Evolutionary conservation across 1,140 invertebrate species (phyloP), one percentile per base, ranked within the genome.

Genomic region (Meloidogyne hapla): DNA sequence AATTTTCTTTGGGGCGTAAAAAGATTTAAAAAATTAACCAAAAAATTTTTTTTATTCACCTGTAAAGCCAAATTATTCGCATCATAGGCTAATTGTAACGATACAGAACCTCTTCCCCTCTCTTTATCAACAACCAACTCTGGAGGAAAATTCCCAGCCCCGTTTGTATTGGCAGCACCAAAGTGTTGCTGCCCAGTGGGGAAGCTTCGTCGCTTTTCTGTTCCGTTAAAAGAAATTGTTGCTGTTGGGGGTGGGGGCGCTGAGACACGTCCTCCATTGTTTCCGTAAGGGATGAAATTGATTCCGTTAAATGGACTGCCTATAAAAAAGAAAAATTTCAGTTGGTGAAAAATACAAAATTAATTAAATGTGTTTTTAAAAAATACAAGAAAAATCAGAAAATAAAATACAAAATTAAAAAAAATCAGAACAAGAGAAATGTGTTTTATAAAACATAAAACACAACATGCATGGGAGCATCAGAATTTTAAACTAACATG

Each of bases 71-170:
- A 45, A 68, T 56, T 74, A 40, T 42, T 63, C 3, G 38, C 28
- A 21, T 81, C 80, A 63, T 83, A 81, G 1, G 77, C 28, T 33
- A 81, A 56, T 18, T 69, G 62, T 5, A 81, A 61, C 3, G 80
- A 83, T 3, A 81, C 67, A 45, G 63, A 69, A 13, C 80, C 80
- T 10, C 80, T 28, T 23, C 26, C 56, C 13, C 40, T 21, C 10
- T 56, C 56, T 33, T 40, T n/a, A 33, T 66, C 63, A 79, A 62
- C 18, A 33, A 40, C 40, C 23, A 76, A 33, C 1, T 67, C 74
- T 45, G 74, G 70, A 45, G 45, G 25, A 28, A 42, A 9, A 45
- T 63, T 40, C 23, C 75, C 64, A 33, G 23, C 26, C n/a, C 2
- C 5, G 45, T 70, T 15, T 68, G 62, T 62, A 15, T 23, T 74